Evolutionary conservation across 2,797 vertebrate genomes (phyloP), one percentile per base, ranked within the genome.

Genomic region (Helicolenus hilgendorfi): DNA sequence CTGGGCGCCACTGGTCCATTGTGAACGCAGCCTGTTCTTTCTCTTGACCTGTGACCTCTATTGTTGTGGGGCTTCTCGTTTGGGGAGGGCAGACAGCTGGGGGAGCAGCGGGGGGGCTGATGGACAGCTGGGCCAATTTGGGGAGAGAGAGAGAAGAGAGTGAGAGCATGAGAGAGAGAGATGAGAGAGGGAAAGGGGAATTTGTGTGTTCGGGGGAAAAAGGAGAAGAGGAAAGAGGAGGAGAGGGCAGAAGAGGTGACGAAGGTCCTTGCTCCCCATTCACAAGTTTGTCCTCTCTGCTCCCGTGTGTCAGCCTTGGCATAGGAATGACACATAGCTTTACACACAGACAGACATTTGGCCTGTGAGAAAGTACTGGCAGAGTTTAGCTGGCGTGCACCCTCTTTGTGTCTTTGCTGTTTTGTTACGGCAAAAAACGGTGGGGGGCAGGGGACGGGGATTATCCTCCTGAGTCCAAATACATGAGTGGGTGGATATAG

Each of bases 21-120:
- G 97, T 98, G 94, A 96, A 92, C 75, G 94, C 97, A 98, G 97
- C 97, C 97, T 98, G 97, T 98, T 97, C 97, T 97, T 97, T 98
- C 97, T 98, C 97, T 98, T 96, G 96, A 98, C 97, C 97, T 95
- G 94, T 96, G 97, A 97, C 97, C 97, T 77, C 86, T 91, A 98
- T 98, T 98, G 97, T 97, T 96, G 94, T 86, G 80, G 91, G 86
- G 95, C 94, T 95, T 93, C 96, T 97, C 90, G 84, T 97, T 96
- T 49, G 81, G 96, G 96, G 96, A 96, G 96, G 95, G 94, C 95
- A 96, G 97, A 96, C 97, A 98, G 97, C 97, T 98, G 97, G 97
- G 96, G 95, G 93, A 96, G 84, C 95, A 72, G 92, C 88, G 41
- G 97, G 97, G 84, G 96, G 95, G 89, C 92, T 96, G 91, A 95